These are phyloP conservation scores for Melanotaenia pygmaea DNA, from an alignment of 2,797 vertebrate genomes.

Conservation along the genomic window DNA sequence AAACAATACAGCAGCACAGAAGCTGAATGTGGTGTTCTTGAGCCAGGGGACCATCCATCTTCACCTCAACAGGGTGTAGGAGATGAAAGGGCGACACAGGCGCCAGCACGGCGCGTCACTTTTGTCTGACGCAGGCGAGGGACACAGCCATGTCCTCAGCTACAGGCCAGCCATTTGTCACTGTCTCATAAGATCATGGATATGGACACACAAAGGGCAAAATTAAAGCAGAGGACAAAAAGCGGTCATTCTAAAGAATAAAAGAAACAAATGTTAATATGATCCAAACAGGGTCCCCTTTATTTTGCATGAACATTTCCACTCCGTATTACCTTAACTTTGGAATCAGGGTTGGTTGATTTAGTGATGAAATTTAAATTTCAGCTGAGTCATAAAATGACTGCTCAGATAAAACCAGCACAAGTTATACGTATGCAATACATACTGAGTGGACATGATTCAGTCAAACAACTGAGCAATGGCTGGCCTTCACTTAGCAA, in stretches of 20 bases:
- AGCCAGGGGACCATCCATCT: constrained; percentile 79
- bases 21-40: constrained; percentile 68
- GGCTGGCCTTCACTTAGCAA: constrained; percentile 80
- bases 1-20: constrained; percentile 69
- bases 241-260: not conserved
- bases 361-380: constrained; percentile 23
- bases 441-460: constrained; percentile 66
- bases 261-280: not conserved
- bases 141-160: constrained; percentile 74
- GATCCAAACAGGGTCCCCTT: not conserved
- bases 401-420: constrained; percentile 38
- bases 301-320: not conserved
- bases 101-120: constrained; percentile 82
- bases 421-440: constrained; percentile 20
- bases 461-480: constrained; percentile 73
- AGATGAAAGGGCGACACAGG: constrained; percentile 79
- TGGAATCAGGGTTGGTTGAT: not conserved
- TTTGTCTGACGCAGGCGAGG: constrained; percentile 78
- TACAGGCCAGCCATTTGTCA: constrained; percentile 78
- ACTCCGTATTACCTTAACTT: not conserved
- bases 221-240: constrained; percentile 42
- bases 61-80: constrained; percentile 79
- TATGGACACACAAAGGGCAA: constrained; percentile 56
- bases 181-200: constrained; percentile 75
- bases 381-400: constrained; percentile 25